Conservation (phyloP, 2,113 vertebrate species). For the Cercocebus atys region DNA sequence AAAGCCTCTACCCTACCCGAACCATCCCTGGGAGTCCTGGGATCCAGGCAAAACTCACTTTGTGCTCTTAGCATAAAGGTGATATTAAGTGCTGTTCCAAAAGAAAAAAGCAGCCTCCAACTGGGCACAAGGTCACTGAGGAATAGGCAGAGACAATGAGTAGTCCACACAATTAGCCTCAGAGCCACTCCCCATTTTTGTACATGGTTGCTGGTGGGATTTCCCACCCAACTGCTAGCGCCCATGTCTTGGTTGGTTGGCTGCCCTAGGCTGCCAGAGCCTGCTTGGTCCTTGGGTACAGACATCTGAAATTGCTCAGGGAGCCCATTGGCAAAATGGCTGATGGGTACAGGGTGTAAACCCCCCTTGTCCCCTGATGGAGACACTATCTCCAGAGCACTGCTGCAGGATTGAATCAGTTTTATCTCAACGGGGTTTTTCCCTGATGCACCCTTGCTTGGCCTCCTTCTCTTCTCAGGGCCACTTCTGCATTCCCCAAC, state of each 20-base stretch:
- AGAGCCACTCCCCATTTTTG: not conserved
- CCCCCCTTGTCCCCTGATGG: not conserved
- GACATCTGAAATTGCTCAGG: not conserved
- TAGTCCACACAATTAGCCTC: not conserved
- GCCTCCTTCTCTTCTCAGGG: not conserved
- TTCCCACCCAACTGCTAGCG: not conserved
- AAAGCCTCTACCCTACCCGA: not conserved
- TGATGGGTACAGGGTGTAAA: not conserved
- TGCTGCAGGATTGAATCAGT: not conserved
- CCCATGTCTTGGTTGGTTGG: not conserved
- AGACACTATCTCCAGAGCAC: not conserved
- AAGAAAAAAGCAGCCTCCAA: not conserved
- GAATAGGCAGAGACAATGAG: not conserved
- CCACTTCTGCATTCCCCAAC: not conserved
- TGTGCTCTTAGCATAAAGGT: not conserved
- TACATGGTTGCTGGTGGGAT: not conserved
- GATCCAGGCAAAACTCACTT: not conserved
- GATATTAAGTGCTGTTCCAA: not conserved
- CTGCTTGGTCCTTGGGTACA: not conserved
- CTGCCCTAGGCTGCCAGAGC: not conserved
- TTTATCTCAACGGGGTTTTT: not conserved
- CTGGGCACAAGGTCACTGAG: not conserved
- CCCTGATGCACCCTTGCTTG: not conserved
- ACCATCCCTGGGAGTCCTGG: not conserved
- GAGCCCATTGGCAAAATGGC: not conserved